phyloP scores from a whole-genome alignment of 2,113 vertebrate species.

The Butorides virescens region DNA sequence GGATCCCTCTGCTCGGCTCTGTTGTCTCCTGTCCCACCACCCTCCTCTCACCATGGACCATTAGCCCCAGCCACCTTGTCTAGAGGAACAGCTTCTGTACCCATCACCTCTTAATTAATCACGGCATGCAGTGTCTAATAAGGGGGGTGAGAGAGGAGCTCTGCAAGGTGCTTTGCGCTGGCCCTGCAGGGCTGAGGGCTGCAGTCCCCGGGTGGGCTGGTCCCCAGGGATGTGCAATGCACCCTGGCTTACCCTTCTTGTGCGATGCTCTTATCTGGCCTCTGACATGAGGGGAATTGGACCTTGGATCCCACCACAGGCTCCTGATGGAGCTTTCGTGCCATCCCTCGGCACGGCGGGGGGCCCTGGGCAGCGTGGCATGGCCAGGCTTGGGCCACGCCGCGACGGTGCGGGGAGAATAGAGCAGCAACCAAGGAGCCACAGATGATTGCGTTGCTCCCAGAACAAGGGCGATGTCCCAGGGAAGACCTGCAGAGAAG shows the following conservation, averaged over 20 bases:
- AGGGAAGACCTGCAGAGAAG: neutral
- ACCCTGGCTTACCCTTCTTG: neutral
- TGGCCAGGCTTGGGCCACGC: rapidly evolving
- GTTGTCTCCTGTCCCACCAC: neutral
- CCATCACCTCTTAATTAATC: neutral
- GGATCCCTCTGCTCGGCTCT: neutral
- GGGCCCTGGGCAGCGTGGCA: neutral
- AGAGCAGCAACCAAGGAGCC: neutral
- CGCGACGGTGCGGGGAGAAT: neutral
- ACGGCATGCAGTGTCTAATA: neutral
- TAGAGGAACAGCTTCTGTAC: neutral
- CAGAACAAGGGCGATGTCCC: neutral
- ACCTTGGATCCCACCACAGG: neutral
- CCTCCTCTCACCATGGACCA: neutral
- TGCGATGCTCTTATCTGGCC: neutral
- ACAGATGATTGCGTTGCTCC: neutral
- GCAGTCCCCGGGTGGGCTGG: too few relatives aligned
- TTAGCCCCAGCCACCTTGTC: neutral
- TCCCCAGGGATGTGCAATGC: neutral
- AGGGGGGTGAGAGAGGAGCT: neutral
- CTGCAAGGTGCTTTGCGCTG: neutral
- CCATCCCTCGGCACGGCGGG: neutral
- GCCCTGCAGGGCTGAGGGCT: neutral
- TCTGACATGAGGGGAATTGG: too few relatives aligned
- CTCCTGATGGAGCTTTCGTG: neutral